phyloP scores from a whole-genome alignment of 1,140 invertebrate genomes.

The Drosophila sturtevanti region DNA sequence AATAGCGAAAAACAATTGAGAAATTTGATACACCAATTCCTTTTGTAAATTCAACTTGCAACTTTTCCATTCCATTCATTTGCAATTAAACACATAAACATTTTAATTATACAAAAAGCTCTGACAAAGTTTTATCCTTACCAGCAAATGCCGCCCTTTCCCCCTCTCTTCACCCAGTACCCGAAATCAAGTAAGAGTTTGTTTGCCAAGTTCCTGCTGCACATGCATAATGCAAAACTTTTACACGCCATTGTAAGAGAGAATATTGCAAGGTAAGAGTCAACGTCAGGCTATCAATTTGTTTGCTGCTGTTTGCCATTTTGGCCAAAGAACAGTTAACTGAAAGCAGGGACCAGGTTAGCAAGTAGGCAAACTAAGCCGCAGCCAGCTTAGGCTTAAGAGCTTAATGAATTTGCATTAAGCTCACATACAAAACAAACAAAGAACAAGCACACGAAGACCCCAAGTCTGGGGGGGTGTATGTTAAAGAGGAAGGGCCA shows the following conservation, averaged over 20 bases:
- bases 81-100: conserved; percentile 59
- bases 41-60: conserved; percentile 20
- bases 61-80: conserved; percentile 46
- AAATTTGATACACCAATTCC: conserved; percentile 48
- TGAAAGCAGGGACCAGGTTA: not conserved
- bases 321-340: not conserved
- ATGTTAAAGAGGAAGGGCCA: conserved; percentile 1
- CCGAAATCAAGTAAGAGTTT: not conserved
- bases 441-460: not conserved
- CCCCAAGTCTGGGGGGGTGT: too few species aligned
- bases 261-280: conserved; percentile 44
- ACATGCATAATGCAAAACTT: conserved; percentile 57
- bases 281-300: conserved; percentile 55
- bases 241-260: conserved; percentile 46
- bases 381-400: conserved; percentile 29
- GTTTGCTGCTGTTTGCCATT: conserved; percentile 17
- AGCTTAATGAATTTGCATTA: conserved; percentile 47
- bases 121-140: conserved; percentile 20
- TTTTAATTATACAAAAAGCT: conserved; percentile 52
- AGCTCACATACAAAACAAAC: conserved; percentile 46
- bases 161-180: not conserved
- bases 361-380: conserved; percentile 31
- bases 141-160: not conserved
- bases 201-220: conserved; percentile 53
- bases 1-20: not conserved